Percentiles rank a stretch among this genome's conserved stretches.
Evolutionary conservation across 2,888 invertebrate genomes (phyloP).

Genomic region (Dugesia japonica): DNA sequence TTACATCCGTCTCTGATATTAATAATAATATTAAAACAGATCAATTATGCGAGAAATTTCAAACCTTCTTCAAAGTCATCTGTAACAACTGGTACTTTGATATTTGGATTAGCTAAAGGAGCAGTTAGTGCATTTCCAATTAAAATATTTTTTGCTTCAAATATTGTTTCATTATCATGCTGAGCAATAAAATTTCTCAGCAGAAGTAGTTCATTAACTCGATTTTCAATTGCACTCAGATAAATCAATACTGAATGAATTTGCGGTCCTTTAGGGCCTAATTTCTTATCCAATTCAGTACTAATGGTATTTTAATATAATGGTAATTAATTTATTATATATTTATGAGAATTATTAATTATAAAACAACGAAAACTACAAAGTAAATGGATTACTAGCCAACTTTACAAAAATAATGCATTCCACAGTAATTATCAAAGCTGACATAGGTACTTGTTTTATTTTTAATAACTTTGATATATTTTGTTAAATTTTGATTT

Average conservation of each 20-base stretch:
- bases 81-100: background rate
- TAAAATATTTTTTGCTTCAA: background rate
- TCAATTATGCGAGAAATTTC: background rate
- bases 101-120: background rate
- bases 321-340: too few relatives aligned
- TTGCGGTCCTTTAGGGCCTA: background rate
- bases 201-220: background rate
- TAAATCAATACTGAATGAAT: background rate
- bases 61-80: conserved; percentile 6
- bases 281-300: background rate
- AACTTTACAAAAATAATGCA: too few relatives aligned
- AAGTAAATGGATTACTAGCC: too few relatives aligned
- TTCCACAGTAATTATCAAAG: too few relatives aligned
- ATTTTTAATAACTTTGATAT: too few relatives aligned
- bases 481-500: too few relatives aligned
- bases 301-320: background rate
- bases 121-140: background rate
- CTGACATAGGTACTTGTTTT: too few relatives aligned
- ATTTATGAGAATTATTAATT: too few relatives aligned
- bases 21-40: background rate
- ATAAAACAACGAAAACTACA: too few relatives aligned
- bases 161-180: conserved; percentile 7
- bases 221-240: background rate
- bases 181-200: conserved; percentile 7
- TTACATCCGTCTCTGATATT: background rate